These are phyloP conservation scores for Temnopleurus reevesii DNA, from an alignment of 53 echinoderm and acorn worm species.

Conservation along the genomic window DNA sequence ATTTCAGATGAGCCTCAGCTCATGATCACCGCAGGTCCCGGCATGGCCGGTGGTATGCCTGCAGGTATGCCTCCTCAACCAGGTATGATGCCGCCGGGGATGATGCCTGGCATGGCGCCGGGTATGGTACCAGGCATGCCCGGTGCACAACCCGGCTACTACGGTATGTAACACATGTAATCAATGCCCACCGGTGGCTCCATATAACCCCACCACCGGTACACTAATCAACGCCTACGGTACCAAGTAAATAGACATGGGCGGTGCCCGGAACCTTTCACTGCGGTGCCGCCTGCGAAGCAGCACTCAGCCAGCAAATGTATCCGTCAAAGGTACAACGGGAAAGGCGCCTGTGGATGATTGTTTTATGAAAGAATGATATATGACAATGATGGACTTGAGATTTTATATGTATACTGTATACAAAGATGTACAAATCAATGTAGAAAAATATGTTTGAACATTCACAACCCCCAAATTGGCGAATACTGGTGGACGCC, in stretches of 20 bases:
- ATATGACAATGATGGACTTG: not conserved
- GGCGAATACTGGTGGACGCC: not conserved
- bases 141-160: conserved; percentile 70
- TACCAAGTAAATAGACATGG: conserved; percentile 8
- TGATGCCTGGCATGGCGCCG: conserved; percentile 57
- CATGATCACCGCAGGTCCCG: conserved; percentile 93
- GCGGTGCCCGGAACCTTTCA: not conserved
- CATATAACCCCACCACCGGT: conserved; percentile 30
- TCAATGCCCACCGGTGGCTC: conserved; percentile 1
- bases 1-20: conserved; percentile 83
- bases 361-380: conserved; percentile 10
- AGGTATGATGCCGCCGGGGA: conserved; percentile 61
- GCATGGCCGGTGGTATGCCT: conserved; percentile 65
- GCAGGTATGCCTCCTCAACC: conserved; percentile 68
- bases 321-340: not conserved
- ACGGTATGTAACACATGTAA: conserved; percentile 68
- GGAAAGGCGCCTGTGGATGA: not conserved
- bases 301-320: conserved; percentile 27
- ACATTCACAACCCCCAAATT: not conserved
- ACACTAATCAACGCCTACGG: conserved; percentile 7
- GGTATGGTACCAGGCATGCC: conserved; percentile 67
- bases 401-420: conserved; percentile 45
- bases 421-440: conserved; percentile 46
- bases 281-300: not conserved
- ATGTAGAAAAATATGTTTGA: conserved; percentile 28